Base-by-base conservation (phyloP, 2,888 invertebrate species). In the Xestobium rufovillosum region DNA sequence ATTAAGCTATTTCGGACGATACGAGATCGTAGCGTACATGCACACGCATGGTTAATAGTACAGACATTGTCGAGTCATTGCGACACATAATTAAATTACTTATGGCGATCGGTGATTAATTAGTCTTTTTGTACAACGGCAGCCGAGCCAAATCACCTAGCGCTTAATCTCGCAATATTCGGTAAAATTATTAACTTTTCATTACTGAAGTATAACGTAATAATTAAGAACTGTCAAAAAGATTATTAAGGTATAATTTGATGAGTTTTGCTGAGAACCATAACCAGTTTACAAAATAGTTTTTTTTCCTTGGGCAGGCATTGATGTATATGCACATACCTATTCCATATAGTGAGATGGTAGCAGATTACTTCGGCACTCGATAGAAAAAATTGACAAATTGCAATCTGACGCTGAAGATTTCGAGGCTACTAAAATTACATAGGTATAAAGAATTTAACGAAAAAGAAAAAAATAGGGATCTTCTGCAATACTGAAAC, bases 1-100 rank as follows among this genome's bases (percentile, higher is more conserved):
- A 48, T 49, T 44, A 44, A 44, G 42, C 42, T 40, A 42, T 43
- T 19, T 19, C 6, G 23, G 23, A 8, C n/a, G 23, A 8, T 19
- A 6, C 6, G 6, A 19, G 6, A n/a, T n/a, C n/a, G 23, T 19
- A 8, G 23, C n/a, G 23, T 19, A 19, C 23, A 6, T 6, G n/a
- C n/a, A n/a, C n/a, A n/a, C n/a, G 6, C 23, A 19, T 8, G n/a
- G 23, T 19, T 8, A 6, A 19, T 6, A 8, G 23, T 19, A 19
- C 23, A 19, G n/a, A 6, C 6, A 6, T 19, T 19, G 23, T 19
- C 23, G n/a, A 19, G 23, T 19, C 23, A 19, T 19, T n/a, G 6
- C n/a, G n/a, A 6, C n/a, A n/a, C n/a, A 19, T 19, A 19, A 19
- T 19, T 19, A 19, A 19, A 19, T 19, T 19, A 19, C n/a, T n/a